Evolutionary conservation across 2,797 vertebrate species (phyloP), one percentile per base, ranked within the genome.

Genomic region (Diplodus puntazzo): DNA sequence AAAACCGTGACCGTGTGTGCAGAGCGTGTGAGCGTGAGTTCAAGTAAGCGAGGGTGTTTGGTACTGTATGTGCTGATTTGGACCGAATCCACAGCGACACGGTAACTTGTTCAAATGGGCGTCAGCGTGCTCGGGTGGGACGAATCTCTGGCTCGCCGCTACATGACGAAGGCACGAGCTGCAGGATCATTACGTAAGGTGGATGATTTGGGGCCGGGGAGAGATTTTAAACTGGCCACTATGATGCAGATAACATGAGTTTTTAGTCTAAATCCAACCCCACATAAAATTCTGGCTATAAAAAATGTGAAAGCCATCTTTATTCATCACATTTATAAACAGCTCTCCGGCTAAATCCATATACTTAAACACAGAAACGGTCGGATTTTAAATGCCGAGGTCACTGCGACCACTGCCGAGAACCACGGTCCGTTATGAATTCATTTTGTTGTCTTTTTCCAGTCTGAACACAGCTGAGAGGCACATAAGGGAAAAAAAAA

Each of bases 101-200:
- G 48, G 14, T 63, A 46, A 67, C 62, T 75, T 53, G 73, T 71
- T 61, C 52, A 30, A 59, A 77, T 57, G 45, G 6, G 27, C 39
- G 23, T 81, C 73, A 52, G 53, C 49, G 62, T n/a, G 70, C 62
- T 76, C 11, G 23, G 61, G 25, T 71, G 57, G 79, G 83, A 68
- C 67, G 82, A 75, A 81, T 73, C 52, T 67, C 43, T 80, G 84
- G 73, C 77, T 82, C 55, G 16, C 45, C 57, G 27, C 71, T 48
- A 10, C 54, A 23, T 39, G 69, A 69, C 72, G 27, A 76, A 63
- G 66, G 82, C 78, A 14, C 43, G 16, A 71, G 60, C 71, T 58
- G 50, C 20, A 82, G 76, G 83, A 61, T 75, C 72, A 23, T 87
- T 86, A 87, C 65, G 74, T 87, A 80, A 92, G 59, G 67, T 23